Percentiles rank a stretch among this genome's conserved stretches.
Evolutionary conservation across 2,797 vertebrate genomes (phyloP).

Genomic region (Sebastes flavidus): DNA sequence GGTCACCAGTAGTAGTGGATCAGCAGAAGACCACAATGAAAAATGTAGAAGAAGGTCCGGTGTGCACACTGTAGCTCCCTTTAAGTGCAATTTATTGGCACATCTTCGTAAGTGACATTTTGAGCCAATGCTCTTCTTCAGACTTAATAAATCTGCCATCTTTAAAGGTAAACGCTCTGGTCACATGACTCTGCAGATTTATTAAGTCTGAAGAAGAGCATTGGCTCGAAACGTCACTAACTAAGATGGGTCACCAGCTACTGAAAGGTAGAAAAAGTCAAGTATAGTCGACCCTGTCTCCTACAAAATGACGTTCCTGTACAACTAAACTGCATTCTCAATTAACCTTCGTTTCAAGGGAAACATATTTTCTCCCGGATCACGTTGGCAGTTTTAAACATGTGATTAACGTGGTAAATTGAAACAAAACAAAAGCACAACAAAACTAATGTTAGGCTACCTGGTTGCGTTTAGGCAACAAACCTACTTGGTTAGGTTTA

Average conservation of each 20-base stretch:
- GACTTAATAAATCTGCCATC: no score
- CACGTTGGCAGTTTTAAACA: no score
- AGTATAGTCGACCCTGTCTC: not conserved
- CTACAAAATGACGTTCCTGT: not conserved
- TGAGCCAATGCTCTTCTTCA: no score
- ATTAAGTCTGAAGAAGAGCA: no score
- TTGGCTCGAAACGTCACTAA: no score
- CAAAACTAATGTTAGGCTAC: not conserved
- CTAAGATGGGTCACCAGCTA: not conserved
- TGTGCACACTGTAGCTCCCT: no score
- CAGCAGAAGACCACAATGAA: rapidly evolving
- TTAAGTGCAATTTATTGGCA: no score
- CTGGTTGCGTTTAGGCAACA: not conserved
- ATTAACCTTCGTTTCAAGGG: not conserved
- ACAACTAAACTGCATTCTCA: not conserved
- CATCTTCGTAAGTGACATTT: no score
- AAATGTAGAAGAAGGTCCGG: no score
- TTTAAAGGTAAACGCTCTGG: no score
- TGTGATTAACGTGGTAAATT: not conserved
- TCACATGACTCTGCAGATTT: no score
- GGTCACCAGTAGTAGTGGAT: not conserved
- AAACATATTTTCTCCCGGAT: not conserved
- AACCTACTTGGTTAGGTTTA: not conserved
- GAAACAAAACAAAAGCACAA: not conserved
- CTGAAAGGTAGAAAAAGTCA: not conserved